These are phyloP conservation scores for Stigmatopora argus DNA, from an alignment of 2,113 vertebrate genomes.

Conservation along the genomic window DNA sequence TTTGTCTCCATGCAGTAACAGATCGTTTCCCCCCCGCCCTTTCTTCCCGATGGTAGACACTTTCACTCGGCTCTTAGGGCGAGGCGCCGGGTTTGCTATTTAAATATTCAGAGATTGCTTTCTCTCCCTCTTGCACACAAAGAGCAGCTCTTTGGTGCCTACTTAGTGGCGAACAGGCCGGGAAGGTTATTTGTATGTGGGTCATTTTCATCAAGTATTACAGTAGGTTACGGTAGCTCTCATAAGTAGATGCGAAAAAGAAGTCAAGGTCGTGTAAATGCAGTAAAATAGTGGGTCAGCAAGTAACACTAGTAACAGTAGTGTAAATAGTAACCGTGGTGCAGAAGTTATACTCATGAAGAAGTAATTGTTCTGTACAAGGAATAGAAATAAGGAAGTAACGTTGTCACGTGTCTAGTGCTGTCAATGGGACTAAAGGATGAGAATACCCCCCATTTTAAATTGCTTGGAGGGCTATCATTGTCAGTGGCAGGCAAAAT, in stretches of 20 bases:
- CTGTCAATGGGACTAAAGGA: no score
- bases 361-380: neutral
- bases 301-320: no score
- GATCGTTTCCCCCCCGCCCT: slow-evolving; percentile 19
- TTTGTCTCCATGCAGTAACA: slow-evolving; percentile 30
- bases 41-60: slow-evolving; percentile 35
- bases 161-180: slow-evolving; percentile 16
- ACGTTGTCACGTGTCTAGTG: no score
- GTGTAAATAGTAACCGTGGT: no score
- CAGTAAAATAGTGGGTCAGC: no score
- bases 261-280: no score
- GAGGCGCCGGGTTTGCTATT: slow-evolving; percentile 49
- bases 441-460: no score
- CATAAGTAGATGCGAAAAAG: neutral
- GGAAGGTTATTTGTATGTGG: neutral
- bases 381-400: no score
- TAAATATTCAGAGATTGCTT: slow-evolving; percentile 55
- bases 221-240: neutral
- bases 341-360: neutral
- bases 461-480: no score
- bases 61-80: slow-evolving; percentile 40
- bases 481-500: no score
- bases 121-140: slow-evolving; percentile 28
- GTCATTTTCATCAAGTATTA: neutral
- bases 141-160: slow-evolving; percentile 38